phyloP scores from a whole-genome alignment of 2,888 invertebrate genomes.

The Tetheella fluctuosa region DNA sequence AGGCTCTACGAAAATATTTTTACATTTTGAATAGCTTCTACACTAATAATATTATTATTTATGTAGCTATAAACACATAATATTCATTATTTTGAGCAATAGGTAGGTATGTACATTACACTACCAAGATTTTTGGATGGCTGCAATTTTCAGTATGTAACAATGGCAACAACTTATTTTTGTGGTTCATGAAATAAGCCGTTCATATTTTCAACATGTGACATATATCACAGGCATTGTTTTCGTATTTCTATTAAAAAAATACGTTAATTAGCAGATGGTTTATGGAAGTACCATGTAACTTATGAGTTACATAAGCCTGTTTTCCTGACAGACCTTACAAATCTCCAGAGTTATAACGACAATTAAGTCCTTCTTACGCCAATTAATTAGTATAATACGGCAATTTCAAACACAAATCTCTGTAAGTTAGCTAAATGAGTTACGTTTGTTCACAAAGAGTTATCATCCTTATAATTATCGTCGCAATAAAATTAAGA shows the following conservation, averaged over 20 bases:
- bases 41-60: too few species aligned
- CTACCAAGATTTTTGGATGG: too few species aligned
- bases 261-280: background rate
- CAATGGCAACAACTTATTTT: too few species aligned
- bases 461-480: slow-evolving; percentile 76
- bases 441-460: slow-evolving; percentile 78
- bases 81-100: too few species aligned
- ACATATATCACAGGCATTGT: too few species aligned
- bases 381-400: slow-evolving; percentile 82
- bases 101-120: too few species aligned
- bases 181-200: too few species aligned
- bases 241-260: background rate
- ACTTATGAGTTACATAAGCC: background rate
- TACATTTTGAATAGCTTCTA: too few species aligned
- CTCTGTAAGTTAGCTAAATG: slow-evolving; percentile 70
- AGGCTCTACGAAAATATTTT: too few species aligned
- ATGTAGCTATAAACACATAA: too few species aligned
- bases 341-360: slow-evolving; percentile 68
- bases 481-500: slow-evolving; percentile 73
- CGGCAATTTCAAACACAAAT: slow-evolving; percentile 78
- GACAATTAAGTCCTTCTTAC: slow-evolving; percentile 72
- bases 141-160: too few species aligned
- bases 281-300: background rate
- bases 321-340: slow-evolving; percentile 47
- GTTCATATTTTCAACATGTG: too few species aligned